Evolutionary conservation across 2,888 invertebrate species (phyloP), one percentile per base, ranked within the genome.

Genomic region (Acanthosepion esculentum): DNA sequence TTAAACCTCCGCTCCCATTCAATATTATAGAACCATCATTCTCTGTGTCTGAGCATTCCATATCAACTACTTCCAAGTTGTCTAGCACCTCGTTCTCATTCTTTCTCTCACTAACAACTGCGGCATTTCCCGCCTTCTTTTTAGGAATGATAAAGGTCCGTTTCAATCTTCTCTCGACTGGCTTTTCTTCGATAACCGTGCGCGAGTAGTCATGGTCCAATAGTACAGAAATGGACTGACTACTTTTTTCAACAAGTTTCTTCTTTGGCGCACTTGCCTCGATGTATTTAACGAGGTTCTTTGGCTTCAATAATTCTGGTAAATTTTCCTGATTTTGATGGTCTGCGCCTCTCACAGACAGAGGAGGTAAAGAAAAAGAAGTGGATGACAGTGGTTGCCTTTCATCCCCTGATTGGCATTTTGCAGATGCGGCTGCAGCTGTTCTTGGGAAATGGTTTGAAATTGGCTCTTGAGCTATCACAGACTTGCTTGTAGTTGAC

Each of bases 101-200:
- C 8, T 4, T 23, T 23, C 8, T 64, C 3, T 23, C n/a, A 10
- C 7, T n/a, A 78, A 10, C 29, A 8, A 3, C 29, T 7, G 78
- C n/a, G 12, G 29, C 78, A 8, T 8, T n/a, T 29, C 8, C 4
- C 1, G n/a, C 10, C 15, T 48, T 92, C 41, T 92, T 92, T 50
- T 92, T 92, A 15, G 92, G 92, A 92, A 92, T 92, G 26, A 92
- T 92, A 48, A 92, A 92, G 15, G 92, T 50, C 48, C 92, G 12
- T 93, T 50, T 93, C 20, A 15, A n/a, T 33, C 15, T 78, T 78
- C 33, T 78, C n/a, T 78, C 78, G 0, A 10, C 23, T 33, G n/a
- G 78, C 12, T 78, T 78, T 5, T 78, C n/a, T 5, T 78, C 29
- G 2, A 5, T 1, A 4, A 55, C 20, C 12, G 18, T 33, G 5